Conservation (phyloP, 2,888 invertebrate species). For the Erebia palarica region DNA sequence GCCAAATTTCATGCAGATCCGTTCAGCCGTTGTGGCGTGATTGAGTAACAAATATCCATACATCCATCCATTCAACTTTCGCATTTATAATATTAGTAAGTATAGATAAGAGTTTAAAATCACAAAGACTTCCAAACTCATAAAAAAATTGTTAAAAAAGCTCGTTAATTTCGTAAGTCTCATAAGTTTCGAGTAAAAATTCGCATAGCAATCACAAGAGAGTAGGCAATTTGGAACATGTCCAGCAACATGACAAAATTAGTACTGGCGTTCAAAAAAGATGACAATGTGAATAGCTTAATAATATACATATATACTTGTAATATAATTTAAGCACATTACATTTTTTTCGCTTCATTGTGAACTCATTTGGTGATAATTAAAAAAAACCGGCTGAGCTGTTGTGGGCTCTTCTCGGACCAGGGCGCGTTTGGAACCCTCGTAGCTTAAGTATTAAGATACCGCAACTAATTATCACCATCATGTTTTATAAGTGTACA, state of each 20-base stretch:
- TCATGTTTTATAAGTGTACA: no score
- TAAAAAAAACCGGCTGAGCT: no score
- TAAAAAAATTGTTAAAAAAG: neutral
- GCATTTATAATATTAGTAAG: no score
- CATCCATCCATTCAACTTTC: no score
- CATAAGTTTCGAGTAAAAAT: slow-evolving; percentile 15
- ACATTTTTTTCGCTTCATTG: neutral
- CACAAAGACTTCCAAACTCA: neutral
- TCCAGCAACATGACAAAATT: slow-evolving; percentile 39
- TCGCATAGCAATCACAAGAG: slow-evolving; percentile 15
- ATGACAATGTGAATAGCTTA: slow-evolving; percentile 24
- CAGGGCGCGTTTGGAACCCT: no score
- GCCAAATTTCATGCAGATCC: no score
- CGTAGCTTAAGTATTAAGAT: no score
- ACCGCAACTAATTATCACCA: no score
- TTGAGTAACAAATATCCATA: no score
- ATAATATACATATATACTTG: neutral
- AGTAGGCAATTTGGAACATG: slow-evolving; percentile 34
- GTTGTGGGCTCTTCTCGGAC: no score
- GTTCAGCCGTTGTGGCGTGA: no score
- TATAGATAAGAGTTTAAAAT: neutral
- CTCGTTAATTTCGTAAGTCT: neutral
- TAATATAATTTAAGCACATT: neutral
- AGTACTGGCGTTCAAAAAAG: slow-evolving; percentile 27
- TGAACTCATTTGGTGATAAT: no score